Base-by-base conservation (phyloP, 1,140 invertebrate genomes). In the Micrasema longulum region DNA sequence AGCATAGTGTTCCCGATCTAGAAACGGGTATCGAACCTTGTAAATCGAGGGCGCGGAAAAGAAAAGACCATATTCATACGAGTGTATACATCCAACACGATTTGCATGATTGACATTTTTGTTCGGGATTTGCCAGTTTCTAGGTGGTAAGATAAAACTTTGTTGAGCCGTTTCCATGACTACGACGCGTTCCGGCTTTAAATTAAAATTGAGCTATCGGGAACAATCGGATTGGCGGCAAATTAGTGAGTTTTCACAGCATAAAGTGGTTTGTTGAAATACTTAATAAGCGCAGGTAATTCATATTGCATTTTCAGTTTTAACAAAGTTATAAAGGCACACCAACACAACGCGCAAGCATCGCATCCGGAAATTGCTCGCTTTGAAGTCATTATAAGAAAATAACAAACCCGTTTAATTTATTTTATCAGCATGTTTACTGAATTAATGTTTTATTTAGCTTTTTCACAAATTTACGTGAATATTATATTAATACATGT, bases 181-280 rank as follows among this genome's bases (percentile, higher is more conserved):
- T 9, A 57, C 53, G 26, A 35, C 31, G 26, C 53, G 53, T 57
- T 57, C 48, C 50, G 50, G 53, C 4, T 57, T 11, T 14, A 31
- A 57, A 57, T 57, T 57, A 14, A 57, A 57, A 36, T 57, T 5
- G 20, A 57, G 36, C 23, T 14, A 53, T 57, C 26, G 26, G 3
- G 6, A 43, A 43, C 2, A 43, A 1, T 12, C 12, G 12, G 6
- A 43, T n/a, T 0, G 12, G 41, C 4, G 41, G 16, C 12, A 43
- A n/a, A n/a, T 43, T 14, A 43, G 12, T 14, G 16, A 43, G 0
- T 43, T n/a, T 43, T 14, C 16, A 14, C 6, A 43, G 12, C 2
- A 43, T n/a, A 43, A 14, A 43, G 38, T 6, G 16, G 3, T 0
- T n/a, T 3, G 16, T 43, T 43, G 12, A 5, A 7, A 38, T 38